Base-by-base conservation (phyloP, 2,888 invertebrate genomes). In the Limulus polyphemus region DNA sequence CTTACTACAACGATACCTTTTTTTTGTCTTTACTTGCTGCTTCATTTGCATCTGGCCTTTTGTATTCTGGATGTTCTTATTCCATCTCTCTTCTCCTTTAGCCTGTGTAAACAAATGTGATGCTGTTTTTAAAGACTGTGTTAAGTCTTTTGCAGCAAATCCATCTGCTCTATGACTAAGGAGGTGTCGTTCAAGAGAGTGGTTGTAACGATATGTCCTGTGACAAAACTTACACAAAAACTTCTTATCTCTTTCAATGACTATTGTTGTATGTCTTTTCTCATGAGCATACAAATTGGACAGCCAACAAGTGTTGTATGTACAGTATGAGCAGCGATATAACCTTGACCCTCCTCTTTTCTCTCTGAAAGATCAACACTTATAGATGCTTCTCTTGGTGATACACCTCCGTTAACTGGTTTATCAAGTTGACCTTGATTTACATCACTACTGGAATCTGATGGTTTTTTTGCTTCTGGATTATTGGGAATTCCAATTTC, bases 251-350 rank as follows among this genome's bases (percentile, higher is more conserved):
- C 68, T 67, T 64, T 73, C 68, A 66, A 69, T 70, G 67, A 63
- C 74, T 60, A 68, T 73, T 67, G 69, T 76, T 14, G 80, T 78
- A 77, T 92, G 92, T 54, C 90, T 88, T 71, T 90, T 84, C 76
- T 94, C 93, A 78, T 94, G 94, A 58, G 92, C 88, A 76, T 90
- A 91, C 32, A 32, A 32, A 73, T 93, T 89, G 61, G 92, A 91
- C 72, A 92, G 82, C 74, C 91, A 87, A 68, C 89, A 86, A 50
- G 93, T 93, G 55, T 88, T 85, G 32, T 32, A 32, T 32, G 32
- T 32, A 32, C 32, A 32, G 75, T 87, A 85, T 55, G 90, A 87
- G 78, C 94, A 94, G 69, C 88, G 87, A 78, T 92, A 93, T 65
- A 85, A 85, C 76, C 90, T 73, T 32, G 7, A 32, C 32, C 32